Conservation (phyloP, 2,888 invertebrate species). For the Hecatera dysodea region DNA sequence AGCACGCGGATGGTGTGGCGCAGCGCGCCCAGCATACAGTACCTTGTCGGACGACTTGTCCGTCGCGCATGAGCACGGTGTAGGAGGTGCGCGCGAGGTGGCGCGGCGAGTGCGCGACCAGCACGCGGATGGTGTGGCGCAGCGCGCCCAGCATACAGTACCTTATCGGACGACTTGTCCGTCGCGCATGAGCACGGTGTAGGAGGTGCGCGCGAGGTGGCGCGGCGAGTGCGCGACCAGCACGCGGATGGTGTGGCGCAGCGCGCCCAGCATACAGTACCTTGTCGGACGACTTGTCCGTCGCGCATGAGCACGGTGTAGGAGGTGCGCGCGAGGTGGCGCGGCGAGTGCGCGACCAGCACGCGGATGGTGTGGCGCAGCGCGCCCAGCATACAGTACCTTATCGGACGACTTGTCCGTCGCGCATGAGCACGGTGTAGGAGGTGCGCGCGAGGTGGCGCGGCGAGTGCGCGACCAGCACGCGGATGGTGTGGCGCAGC, state of each 20-base stretch:
- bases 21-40: too few species aligned
- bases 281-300: conserved; percentile 92
- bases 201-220: conserved; percentile 93
- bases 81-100: too few species aligned
- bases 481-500: conserved; percentile 94
- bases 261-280: conserved; percentile 92
- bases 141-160: conserved; percentile 91
- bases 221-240: conserved; percentile 96
- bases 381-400: conserved; percentile 82
- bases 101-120: too few species aligned
- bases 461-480: conserved; percentile 96
- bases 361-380: conserved; percentile 94
- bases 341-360: conserved; percentile 95
- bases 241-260: conserved; percentile 92
- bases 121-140: too few species aligned
- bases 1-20: too few species aligned
- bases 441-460: conserved; percentile 94
- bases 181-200: conserved; percentile 92
- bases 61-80: too few species aligned
- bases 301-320: conserved; percentile 92
- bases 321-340: conserved; percentile 94
- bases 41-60: too few species aligned
- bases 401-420: conserved; percentile 92
- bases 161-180: conserved; percentile 93
- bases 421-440: conserved; percentile 92